Conservation (phyloP, 2,888 invertebrate genomes). For the Oscheius sp. region DNA sequence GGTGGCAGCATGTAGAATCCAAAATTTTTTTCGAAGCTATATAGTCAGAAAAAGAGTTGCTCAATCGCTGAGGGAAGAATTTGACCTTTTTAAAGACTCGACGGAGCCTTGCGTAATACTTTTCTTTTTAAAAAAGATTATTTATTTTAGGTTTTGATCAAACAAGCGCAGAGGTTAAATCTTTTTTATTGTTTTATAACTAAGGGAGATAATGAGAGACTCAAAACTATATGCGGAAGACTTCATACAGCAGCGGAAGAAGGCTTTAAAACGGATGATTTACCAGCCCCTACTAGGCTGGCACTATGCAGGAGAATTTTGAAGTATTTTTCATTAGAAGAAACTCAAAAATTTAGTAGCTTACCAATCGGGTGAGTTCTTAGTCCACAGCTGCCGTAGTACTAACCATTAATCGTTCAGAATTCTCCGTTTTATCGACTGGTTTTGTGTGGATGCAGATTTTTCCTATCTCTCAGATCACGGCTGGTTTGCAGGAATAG, state of each 20-base stretch:
- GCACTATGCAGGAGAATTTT: neutral
- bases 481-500: conserved; percentile 1
- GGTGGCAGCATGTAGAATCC: conserved; percentile 4
- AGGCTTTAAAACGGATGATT: neutral
- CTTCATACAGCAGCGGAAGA: neutral
- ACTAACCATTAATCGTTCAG: no score
- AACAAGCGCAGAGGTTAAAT: neutral
- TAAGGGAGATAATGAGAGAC: neutral
- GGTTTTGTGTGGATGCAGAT: neutral
- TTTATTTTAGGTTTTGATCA: conserved; percentile 3
- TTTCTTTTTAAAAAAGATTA: neutral
- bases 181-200: conserved; percentile 3
- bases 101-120: neutral
- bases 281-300: neutral
- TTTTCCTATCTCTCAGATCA: neutral
- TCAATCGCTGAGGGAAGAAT: conserved; percentile 8
- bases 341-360: neutral
- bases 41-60: neutral
- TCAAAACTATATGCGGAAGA: neutral
- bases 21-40: neutral
- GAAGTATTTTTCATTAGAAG: neutral
- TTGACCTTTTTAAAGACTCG: neutral
- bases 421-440: conserved; percentile 1
- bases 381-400: neutral
- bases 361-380: conserved; percentile 13